A percentile compares a stretch with the other conserved stretches of the same genome.
phyloP scores from a whole-genome alignment of 2,888 invertebrate species.

The Lottia scabra region DNA sequence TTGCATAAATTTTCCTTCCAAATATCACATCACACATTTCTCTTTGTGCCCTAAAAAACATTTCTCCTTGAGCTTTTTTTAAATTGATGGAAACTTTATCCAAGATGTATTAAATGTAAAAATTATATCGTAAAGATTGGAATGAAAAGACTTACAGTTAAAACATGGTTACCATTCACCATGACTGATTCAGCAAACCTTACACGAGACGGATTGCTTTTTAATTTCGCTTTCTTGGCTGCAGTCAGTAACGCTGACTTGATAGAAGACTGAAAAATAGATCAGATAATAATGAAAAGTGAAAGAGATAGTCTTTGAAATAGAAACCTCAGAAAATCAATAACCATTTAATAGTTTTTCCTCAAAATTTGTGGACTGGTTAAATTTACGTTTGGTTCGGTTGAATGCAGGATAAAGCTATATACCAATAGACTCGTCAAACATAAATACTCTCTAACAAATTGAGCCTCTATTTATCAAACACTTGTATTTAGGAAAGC shows the following conservation, averaged over 20 bases:
- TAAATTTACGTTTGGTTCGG: neutral
- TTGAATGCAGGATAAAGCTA: neutral
- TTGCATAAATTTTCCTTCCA: too few relatives aligned
- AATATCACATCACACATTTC: too few relatives aligned
- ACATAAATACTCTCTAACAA: too few relatives aligned
- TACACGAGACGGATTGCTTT: constrained; percentile 85
- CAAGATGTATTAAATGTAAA: neutral
- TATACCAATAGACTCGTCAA: too few relatives aligned
- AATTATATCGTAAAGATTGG: neutral
- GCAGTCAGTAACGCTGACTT: constrained; percentile 89
- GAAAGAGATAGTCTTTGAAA: neutral
- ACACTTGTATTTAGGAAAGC: too few relatives aligned
- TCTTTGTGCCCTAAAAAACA: too few relatives aligned
- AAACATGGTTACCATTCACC: constrained; percentile 58
- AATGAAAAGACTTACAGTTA: constrained; percentile 50
- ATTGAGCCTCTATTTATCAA: too few relatives aligned
- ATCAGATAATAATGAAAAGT: constrained; percentile 6
- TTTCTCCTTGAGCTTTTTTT: too few relatives aligned
- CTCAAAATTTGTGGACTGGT: neutral
- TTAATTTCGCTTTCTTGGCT: constrained; percentile 85
- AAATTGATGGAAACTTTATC: neutral
- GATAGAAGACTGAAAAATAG: constrained; percentile 49
- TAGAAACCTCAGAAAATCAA: neutral
- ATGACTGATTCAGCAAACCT: constrained; percentile 81
- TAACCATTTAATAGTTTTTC: neutral